These are phyloP conservation scores for Eupeodes corollae DNA, from an alignment of 1,140 invertebrate genomes.

Conservation along the genomic window DNA sequence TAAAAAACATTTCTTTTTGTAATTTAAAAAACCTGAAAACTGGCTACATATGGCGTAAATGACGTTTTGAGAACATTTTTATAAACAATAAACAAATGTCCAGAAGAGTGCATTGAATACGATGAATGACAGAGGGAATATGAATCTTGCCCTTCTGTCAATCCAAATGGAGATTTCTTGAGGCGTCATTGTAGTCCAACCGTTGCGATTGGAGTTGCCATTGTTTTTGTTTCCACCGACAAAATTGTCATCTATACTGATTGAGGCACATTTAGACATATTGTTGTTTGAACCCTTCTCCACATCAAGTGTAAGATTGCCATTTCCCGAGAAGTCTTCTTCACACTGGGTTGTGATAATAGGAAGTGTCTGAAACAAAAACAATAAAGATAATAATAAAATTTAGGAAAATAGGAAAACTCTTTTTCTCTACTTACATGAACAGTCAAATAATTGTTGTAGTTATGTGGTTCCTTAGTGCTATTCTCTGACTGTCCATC, in stretches of 20 bases:
- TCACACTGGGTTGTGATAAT: conserved; percentile 21
- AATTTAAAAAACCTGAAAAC: too few species aligned
- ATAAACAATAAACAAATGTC: conserved; percentile 54
- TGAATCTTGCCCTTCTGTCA: conserved; percentile 57
- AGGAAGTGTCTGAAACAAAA: conserved; percentile 21
- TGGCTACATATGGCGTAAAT: too few species aligned
- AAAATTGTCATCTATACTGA: not conserved
- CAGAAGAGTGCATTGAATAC: conserved; percentile 78
- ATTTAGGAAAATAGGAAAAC: not conserved
- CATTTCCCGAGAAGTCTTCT: conserved; percentile 10
- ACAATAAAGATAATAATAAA: not conserved
- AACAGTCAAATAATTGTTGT: conserved; percentile 57
- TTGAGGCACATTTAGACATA: conserved; percentile 3
- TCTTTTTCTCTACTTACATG: conserved; percentile 43
- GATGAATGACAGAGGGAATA: conserved; percentile 67
- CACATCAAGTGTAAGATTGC: conserved; percentile 2
- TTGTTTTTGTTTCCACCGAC: conserved; percentile 1
- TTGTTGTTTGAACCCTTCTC: conserved; percentile 8
- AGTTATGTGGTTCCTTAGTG: conserved; percentile 8
- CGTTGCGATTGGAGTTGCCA: conserved; percentile 20
- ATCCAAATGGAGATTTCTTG: conserved; percentile 80
- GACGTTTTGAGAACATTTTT: not conserved
- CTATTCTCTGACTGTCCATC: conserved; percentile 16
- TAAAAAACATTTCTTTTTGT: too few species aligned
- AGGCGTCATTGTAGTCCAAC: conserved; percentile 72